A percentile compares a stretch with the other conserved stretches of the same genome.
Evolutionary conservation across 2,888 invertebrate genomes (phyloP).

Genomic region (Ormyrus rosae): DNA sequence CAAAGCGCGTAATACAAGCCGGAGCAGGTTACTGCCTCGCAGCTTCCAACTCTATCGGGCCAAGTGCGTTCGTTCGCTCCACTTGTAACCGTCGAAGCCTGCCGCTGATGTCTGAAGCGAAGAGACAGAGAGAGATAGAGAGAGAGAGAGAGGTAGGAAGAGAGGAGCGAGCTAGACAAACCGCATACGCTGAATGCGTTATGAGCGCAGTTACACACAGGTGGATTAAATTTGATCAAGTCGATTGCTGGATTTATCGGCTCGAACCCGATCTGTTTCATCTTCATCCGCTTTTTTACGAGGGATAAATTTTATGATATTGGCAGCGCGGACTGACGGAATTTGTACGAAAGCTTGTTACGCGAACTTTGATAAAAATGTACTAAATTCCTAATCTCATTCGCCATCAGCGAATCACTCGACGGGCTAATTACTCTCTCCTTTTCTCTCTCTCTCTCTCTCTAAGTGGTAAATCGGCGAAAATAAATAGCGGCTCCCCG

Average conservation of each 20-base stretch:
- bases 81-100: slow-evolving; percentile 17
- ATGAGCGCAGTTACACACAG: not conserved
- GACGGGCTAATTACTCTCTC: too few species aligned
- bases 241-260: slow-evolving; percentile 33
- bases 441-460: too few species aligned
- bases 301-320: too few species aligned
- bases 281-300: too few species aligned
- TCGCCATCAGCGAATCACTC: too few species aligned
- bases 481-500: too few species aligned
- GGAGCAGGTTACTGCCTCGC: slow-evolving; percentile 28
- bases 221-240: slow-evolving; percentile 32
- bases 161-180: not conserved
- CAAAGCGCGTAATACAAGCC: slow-evolving; percentile 54
- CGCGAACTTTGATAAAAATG: too few species aligned
- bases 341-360: too few species aligned
- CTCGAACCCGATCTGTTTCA: not conserved
- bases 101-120: not conserved
- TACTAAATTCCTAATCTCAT: too few species aligned
- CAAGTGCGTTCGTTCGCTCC: slow-evolving; percentile 49
- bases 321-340: too few species aligned
- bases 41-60: slow-evolving; percentile 10
- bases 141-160: not conserved
- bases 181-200: not conserved
- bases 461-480: too few species aligned
- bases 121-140: not conserved